Base-by-base conservation (phyloP, 2,113 vertebrate genomes). In the Pseudopipra pipra region DNA sequence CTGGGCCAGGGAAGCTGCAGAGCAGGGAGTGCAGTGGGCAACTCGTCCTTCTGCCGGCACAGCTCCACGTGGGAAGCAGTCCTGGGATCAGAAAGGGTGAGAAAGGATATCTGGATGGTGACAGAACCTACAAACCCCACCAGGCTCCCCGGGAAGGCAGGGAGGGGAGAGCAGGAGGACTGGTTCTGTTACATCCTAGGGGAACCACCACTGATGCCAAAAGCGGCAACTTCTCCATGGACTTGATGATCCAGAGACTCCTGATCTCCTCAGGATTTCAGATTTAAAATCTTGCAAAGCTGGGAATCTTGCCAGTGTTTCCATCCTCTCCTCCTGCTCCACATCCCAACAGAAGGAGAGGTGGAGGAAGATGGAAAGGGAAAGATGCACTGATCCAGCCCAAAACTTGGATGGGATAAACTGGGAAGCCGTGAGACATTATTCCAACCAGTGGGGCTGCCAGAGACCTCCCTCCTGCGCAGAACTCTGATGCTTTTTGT, bases 11-110 rank as follows among this genome's bases (percentile, higher is more conserved):
- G 76, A 89, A 75, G 80, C 18, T 3, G 23, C 73, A 15, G 44
- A 46, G 74, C 19, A 1, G 37, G 2, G 18, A 0, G 0, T 1
- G 31, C 56, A 33, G 63, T 15, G 80, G 78, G 37, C 85, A 31
- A 0, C 74, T 11, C 14, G 0, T 30, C 61, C 55, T 55, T 3
- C 39, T 9, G 67, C 49, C 2, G 1, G 14, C 33, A 8, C 4
- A 3, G 46, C 12, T 27, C 62, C 33, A 0, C 1, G 1, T 11
- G 61, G 84, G n/a, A 37, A 15, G 6, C 2, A 5, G 17, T 3
- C 22, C 58, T 23, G 6, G 72, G 82, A 61, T 59, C 55, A 12
- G 39, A 54, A 54, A 47, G 35, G 5, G 25, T 72, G 61, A 71
- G 56, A 41, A 41, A 15, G 28, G 41, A 28, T 2, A 25, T 6